Evolutionary conservation across 2,888 invertebrate species (phyloP).

Genomic region (Hypolimnas misippus): DNA sequence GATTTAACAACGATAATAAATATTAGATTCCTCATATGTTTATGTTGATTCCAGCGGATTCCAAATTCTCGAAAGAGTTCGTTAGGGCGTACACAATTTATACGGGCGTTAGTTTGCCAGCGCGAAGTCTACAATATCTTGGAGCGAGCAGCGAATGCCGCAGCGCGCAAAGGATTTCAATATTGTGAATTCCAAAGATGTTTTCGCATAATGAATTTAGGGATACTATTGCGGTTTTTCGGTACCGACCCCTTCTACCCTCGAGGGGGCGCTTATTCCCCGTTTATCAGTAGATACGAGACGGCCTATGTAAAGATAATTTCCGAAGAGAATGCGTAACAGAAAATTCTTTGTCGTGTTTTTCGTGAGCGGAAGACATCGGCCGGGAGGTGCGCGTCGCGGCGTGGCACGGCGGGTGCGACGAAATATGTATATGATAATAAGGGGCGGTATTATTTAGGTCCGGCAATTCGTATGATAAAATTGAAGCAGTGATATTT

Average conservation of each 20-base stretch:
- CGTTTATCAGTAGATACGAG: slow-evolving; percentile 48
- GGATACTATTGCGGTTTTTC: slow-evolving; percentile 82
- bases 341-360: slow-evolving; percentile 52
- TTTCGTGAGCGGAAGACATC: slow-evolving; percentile 56
- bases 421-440: slow-evolving; percentile 69
- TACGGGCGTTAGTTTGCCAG: slow-evolving; percentile 63
- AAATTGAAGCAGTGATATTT: slow-evolving; percentile 78
- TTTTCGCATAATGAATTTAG: slow-evolving; percentile 81
- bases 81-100: slow-evolving; percentile 59
- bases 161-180: slow-evolving; percentile 66
- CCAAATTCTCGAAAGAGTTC: slow-evolving; percentile 31
- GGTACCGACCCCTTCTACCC: slow-evolving; percentile 63
- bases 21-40: slow-evolving; percentile 11
- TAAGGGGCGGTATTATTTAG: slow-evolving; percentile 75
- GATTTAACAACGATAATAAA: slow-evolving; percentile 16
- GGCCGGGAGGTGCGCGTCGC: slow-evolving; percentile 55
- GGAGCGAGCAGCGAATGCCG: slow-evolving; percentile 45
- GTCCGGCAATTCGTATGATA: slow-evolving; percentile 81
- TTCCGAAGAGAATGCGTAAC: slow-evolving; percentile 46
- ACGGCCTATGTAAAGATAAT: slow-evolving; percentile 50
- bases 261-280: slow-evolving; percentile 56
- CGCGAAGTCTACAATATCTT: slow-evolving; percentile 57
- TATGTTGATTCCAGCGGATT: slow-evolving; percentile 30
- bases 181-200: slow-evolving; percentile 83
- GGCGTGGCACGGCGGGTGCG: slow-evolving; percentile 62